phyloP scores from a whole-genome alignment of 2,797 vertebrate genomes.

The Cyclura pinguis region DNA sequence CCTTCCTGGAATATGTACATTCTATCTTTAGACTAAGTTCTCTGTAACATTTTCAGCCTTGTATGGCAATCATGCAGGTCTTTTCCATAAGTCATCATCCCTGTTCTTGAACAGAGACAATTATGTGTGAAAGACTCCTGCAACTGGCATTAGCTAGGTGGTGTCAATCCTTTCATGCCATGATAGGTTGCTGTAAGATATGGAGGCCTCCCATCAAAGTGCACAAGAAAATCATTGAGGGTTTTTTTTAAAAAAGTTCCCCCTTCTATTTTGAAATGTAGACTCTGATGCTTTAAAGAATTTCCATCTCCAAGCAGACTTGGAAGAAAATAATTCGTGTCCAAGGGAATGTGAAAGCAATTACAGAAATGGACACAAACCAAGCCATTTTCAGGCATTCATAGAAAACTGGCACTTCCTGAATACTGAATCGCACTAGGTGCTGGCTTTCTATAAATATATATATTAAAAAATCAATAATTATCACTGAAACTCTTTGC shows the following conservation, averaged over 20 bases:
- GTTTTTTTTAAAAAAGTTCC: neutral
- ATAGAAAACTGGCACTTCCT: constrained; percentile 73
- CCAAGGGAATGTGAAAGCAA: constrained; percentile 64
- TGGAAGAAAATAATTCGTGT: constrained; percentile 64
- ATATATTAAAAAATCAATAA: constrained; percentile 67
- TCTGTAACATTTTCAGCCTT: neutral
- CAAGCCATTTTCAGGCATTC: constrained; percentile 74
- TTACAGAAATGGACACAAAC: constrained; percentile 71
- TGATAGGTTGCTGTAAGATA: neutral
- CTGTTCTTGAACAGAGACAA: neutral
- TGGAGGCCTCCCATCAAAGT: neutral
- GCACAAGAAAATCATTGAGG: neutral
- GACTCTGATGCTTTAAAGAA: neutral
- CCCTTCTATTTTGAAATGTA: constrained; percentile 24
- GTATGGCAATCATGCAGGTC: neutral
- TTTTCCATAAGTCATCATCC: neutral
- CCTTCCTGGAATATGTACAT: neutral
- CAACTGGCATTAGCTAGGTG: neutral
- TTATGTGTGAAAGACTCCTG: neutral
- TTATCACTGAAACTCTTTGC: constrained; percentile 71
- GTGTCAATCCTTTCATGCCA: neutral
- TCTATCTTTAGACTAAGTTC: neutral
- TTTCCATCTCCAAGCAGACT: constrained; percentile 44
- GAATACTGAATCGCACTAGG: constrained; percentile 61
- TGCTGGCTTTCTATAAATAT: constrained; percentile 69